Evolutionary conservation across 1,140 invertebrate species (phyloP).

Genomic region (Coenobita brevimanus): DNA sequence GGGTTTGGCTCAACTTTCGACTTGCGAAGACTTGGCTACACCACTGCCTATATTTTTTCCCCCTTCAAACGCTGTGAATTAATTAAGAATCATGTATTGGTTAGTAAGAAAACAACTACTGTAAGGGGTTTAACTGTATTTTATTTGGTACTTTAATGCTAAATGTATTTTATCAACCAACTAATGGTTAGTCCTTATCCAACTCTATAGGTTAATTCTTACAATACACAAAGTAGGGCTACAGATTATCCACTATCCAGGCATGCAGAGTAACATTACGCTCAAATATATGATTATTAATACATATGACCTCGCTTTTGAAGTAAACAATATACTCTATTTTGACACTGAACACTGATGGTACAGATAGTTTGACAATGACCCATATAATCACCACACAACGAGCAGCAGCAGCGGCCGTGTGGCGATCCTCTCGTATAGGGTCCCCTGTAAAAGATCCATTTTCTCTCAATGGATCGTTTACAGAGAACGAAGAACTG

Average conservation of each 20-base stretch:
- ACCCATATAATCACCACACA: conserved; percentile 14
- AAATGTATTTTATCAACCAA: no score
- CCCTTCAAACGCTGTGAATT: no score
- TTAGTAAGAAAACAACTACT: no score
- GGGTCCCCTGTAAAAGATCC: conserved; percentile 23
- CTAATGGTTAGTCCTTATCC: no score
- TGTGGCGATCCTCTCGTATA: neutral
- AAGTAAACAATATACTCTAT: conserved; percentile 29
- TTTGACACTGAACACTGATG: conserved; percentile 54
- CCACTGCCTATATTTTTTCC: no score
- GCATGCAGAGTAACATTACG: conserved; percentile 36
- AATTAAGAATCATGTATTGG: no score
- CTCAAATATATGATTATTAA: conserved; percentile 41
- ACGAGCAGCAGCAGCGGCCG: neutral
- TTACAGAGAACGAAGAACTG: conserved; percentile 37
- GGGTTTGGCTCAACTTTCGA: no score
- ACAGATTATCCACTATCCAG: conserved; percentile 11
- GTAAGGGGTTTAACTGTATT: no score
- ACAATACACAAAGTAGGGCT: conserved; percentile 30
- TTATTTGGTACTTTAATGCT: no score
- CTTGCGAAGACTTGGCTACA: no score
- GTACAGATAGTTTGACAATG: conserved; percentile 47
- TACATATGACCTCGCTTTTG: neutral
- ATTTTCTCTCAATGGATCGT: conserved; percentile 25
- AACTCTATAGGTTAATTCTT: conserved; percentile 33